Conservation (phyloP, 2,888 invertebrate genomes). For the Drosophila anceps region DNA sequence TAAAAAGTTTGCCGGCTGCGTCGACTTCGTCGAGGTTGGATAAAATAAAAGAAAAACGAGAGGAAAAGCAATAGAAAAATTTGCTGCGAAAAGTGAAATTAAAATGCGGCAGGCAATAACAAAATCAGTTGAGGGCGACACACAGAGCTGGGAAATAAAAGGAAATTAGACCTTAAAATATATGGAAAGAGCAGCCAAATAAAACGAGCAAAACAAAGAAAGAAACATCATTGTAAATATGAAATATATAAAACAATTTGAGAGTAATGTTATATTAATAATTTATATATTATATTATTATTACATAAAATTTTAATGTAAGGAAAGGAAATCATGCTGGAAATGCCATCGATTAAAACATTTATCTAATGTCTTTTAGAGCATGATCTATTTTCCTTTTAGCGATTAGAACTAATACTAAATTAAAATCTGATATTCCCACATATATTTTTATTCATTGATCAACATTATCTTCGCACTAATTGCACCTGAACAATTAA, state of each 20-base stretch:
- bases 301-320: too few species aligned
- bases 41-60: constrained; percentile 54
- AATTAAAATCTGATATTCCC: background rate
- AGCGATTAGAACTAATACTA: background rate
- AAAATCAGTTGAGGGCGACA: constrained; percentile 16
- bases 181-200: constrained; percentile 13
- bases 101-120: constrained; percentile 61
- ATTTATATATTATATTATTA: too few species aligned
- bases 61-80: constrained; percentile 56
- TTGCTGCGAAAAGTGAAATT: constrained; percentile 78
- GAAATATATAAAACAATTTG: background rate
- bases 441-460: background rate
- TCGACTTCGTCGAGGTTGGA: constrained; percentile 25
- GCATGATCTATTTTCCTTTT: background rate
- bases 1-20: constrained; percentile 72
- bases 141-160: constrained; percentile 10
- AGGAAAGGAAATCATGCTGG: too few species aligned
- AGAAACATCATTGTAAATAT: constrained; percentile 1
- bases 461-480: constrained; percentile 2
- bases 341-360: too few species aligned
- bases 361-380: too few species aligned
- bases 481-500: constrained; percentile 17
- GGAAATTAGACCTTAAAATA: constrained; percentile 37
- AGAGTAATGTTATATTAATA: background rate
- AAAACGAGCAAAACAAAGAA: constrained; percentile 49